These are phyloP conservation scores for Parasteatoda tepidariorum DNA, from an alignment of 1,140 invertebrate genomes.

Conservation along the genomic window DNA sequence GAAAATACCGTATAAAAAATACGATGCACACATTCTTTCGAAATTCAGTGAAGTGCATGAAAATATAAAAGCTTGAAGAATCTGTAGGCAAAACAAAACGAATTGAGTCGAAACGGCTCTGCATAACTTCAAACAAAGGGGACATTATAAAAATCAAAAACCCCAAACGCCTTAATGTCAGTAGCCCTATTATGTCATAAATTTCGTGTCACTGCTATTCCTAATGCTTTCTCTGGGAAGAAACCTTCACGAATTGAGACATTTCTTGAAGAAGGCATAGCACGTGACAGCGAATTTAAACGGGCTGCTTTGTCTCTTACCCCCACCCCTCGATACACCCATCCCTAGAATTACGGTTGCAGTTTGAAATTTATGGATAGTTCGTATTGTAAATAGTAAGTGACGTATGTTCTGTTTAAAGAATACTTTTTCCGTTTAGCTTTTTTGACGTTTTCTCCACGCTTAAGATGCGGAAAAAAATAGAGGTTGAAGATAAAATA, in stretches of 20 bases:
- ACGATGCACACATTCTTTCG: neutral
- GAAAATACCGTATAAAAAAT: neutral
- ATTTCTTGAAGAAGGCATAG: constrained; percentile 33
- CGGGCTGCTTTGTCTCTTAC: constrained; percentile 24
- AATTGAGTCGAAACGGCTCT: too few relatives aligned
- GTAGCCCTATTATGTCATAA: constrained; percentile 46
- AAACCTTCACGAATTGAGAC: constrained; percentile 47
- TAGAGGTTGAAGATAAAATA: too few relatives aligned
- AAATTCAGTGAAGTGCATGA: neutral
- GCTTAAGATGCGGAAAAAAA: neutral
- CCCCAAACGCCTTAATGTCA: constrained; percentile 29
- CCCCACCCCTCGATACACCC: constrained; percentile 30
- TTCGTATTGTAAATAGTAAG: constrained; percentile 51
- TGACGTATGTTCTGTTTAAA: constrained; percentile 33
- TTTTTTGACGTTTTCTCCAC: neutral
- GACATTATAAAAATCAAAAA: constrained; percentile 51
- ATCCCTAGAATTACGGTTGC: constrained; percentile 30
- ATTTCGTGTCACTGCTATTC: constrained; percentile 23
- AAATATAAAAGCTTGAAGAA: neutral
- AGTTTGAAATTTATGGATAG: constrained; percentile 22
- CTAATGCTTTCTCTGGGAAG: constrained; percentile 37
- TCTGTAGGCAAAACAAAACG: constrained; percentile 1
- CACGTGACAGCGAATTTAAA: constrained; percentile 47
- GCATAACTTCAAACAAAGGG: too few relatives aligned
- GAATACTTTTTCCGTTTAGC: constrained; percentile 2